Base-by-base conservation (phyloP, 2,113 vertebrate genomes). In the Heliornis fulica region DNA sequence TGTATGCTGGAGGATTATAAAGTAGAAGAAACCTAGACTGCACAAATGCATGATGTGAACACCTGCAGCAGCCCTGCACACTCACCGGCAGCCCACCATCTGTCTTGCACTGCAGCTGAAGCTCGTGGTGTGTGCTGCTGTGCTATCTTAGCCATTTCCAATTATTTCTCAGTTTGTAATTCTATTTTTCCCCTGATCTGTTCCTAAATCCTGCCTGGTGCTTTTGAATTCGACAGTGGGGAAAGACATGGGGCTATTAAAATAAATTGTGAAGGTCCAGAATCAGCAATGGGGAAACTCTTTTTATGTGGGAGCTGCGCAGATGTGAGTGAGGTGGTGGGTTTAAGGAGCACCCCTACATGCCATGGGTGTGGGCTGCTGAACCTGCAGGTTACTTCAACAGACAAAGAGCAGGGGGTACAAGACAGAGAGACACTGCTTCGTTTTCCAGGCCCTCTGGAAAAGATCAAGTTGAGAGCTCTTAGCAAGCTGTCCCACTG, bases 111-210 rank as follows among this genome's bases (percentile, higher is more conserved):
- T 36, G 53, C 48, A 76, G 48, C 48, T 78, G 65, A 90, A 54
- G 20, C 59, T 26, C 15, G 2, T 3, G 10, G 19, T 41, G 9
- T 46, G 34, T 0, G 1, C n/a, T 69, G 36, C 43, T 26, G 13
- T 0, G 1, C 40, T 51, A 32, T 6, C 32, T 43, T 89, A 53
- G 26, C n/a, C n/a, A 71, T 56, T 83, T 75, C 26, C 43, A 2
- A 26, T 2, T 72, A 56, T 51, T 69, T 36, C 12, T 15, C 29
- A 31, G 8, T 38, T 75, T 45, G 31, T 18, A 32, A 14, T 11
- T 11, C 3, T 46, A n/a, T 7, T 13, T 26, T 32, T 61, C 12
- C 3, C 53, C 34, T 26, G 34, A 70, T 38, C 20, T 3, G 26
- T 50, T 64, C 40, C 32, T 64, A 83, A 79, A 64, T 60, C 36